phyloP scores from a whole-genome alignment of 2,888 invertebrate species.

The Laspeyria flexula region DNA sequence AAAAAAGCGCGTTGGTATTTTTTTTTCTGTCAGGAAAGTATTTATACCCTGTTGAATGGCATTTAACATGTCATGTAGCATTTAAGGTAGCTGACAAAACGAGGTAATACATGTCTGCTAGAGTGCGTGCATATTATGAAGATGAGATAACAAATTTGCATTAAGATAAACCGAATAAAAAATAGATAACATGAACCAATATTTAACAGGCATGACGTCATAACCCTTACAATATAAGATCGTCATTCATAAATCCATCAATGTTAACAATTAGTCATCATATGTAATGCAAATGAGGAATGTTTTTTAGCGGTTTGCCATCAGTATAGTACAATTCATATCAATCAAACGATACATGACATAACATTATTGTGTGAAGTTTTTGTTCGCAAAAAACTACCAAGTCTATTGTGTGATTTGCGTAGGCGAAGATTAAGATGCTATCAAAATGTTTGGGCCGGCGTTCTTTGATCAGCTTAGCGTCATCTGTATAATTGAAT shows the following conservation, averaged over 20 bases:
- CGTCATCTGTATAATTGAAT: slow-evolving; percentile 47
- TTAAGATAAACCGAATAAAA: no score
- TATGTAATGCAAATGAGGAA: slow-evolving; percentile 36
- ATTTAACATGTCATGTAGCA: no score
- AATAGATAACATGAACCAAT: no score
- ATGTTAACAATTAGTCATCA: slow-evolving; percentile 50
- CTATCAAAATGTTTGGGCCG: slow-evolving; percentile 69
- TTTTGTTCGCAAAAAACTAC: slow-evolving; percentile 59
- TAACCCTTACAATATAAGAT: slow-evolving; percentile 4
- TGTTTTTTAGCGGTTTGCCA: slow-evolving; percentile 43
- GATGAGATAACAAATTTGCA: no score
- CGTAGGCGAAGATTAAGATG: slow-evolving; percentile 77
- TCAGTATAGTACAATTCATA: slow-evolving; percentile 60
- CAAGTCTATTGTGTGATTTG: slow-evolving; percentile 57
- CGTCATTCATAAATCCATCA: slow-evolving; percentile 34
- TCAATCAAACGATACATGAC: slow-evolving; percentile 76
- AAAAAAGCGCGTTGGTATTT: no score
- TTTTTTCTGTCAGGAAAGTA: no score
- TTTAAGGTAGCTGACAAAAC: no score
- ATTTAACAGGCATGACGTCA: no score
- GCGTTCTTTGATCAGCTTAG: slow-evolving; percentile 62
- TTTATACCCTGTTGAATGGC: no score
- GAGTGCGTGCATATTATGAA: no score
- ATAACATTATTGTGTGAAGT: slow-evolving; percentile 73
- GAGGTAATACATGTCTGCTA: no score